Conservation (phyloP, 2,797 vertebrate genomes). For the Tragelaphus eurycerus region DNA sequence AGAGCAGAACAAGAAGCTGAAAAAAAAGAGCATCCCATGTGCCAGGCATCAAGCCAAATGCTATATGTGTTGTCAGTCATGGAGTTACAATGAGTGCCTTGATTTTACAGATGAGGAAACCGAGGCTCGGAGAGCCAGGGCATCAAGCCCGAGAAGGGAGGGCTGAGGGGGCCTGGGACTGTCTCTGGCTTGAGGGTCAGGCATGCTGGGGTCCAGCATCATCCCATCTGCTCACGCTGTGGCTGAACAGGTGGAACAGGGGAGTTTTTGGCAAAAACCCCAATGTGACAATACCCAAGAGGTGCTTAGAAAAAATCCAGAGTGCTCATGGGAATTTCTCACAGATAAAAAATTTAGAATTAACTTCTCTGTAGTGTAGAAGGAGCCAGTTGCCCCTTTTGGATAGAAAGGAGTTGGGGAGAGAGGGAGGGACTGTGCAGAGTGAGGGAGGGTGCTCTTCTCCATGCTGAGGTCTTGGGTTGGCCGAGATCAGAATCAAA, state of each 20-base stretch:
- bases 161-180: accelerated
- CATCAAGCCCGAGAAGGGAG: accelerated
- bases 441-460: not conserved
- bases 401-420: not conserved
- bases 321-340: not conserved
- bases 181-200: not conserved
- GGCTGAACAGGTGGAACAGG: not conserved
- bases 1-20: not conserved
- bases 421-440: not conserved
- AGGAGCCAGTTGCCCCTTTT: not conserved
- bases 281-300: not conserved
- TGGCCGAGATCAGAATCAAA: not conserved
- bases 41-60: too few species aligned
- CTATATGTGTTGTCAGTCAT: accelerated
- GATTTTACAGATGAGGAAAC: not conserved
- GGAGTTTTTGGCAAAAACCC: not conserved
- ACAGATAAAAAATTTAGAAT: not conserved
- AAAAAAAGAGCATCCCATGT: not conserved
- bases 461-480: not conserved
- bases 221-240: not conserved
- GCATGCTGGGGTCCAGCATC: not conserved
- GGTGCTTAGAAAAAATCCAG: not conserved
- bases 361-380: not conserved
- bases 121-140: not conserved
- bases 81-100: too few species aligned